Base-by-base conservation (phyloP, 2,888 invertebrate genomes). In the Merodon equestris region DNA sequence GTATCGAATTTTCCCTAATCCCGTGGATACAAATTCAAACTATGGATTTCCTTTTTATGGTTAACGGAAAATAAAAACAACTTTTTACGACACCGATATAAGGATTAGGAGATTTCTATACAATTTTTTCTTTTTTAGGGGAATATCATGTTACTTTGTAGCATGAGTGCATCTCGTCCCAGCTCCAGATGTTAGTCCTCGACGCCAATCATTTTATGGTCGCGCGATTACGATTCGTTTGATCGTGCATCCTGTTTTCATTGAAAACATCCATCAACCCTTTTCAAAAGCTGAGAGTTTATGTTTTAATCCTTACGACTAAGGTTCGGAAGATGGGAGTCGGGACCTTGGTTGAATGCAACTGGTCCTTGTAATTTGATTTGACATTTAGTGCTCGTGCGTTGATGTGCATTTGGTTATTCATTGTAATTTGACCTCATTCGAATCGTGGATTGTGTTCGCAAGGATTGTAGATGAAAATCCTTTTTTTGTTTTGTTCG, bases 341-440 rank as follows among this genome's bases (percentile, higher is more conserved):
- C 38, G 50, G 48, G 57, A 7, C 27, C 7, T 27, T 27, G 7
- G 38, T 47, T 50, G 64, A 47, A 64, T 44, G 45, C 45, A 51
- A 27, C 72, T 57, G 61, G 68, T 60, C 60, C 50, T 54, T 64
- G 79, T 79, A 79, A 79, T 79, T 70, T 70, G 79, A 74, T 79
- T 64, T 74, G 74, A 70, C 79, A 58, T 79, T 74, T 79, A 79
- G 67, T 73, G 66, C 42, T 48, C 27, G 42, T 58, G 58, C 58
- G 47, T 68, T 67, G 60, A 14, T 63, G 72, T 53, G 63, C 73
- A 79, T 79, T 77, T 77, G 19, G 60, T 56, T 70, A 63, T 74
- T 66, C 60, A 64, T 70, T 79, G 47, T 70, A 79, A 79, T 70
- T 74, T 74, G 79, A 79, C 74, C 74, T 70, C 79, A 79, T 73